These are phyloP conservation scores for Phytoseiulus persimilis DNA, from an alignment of 2,888 invertebrate species.

Conservation along the genomic window DNA sequence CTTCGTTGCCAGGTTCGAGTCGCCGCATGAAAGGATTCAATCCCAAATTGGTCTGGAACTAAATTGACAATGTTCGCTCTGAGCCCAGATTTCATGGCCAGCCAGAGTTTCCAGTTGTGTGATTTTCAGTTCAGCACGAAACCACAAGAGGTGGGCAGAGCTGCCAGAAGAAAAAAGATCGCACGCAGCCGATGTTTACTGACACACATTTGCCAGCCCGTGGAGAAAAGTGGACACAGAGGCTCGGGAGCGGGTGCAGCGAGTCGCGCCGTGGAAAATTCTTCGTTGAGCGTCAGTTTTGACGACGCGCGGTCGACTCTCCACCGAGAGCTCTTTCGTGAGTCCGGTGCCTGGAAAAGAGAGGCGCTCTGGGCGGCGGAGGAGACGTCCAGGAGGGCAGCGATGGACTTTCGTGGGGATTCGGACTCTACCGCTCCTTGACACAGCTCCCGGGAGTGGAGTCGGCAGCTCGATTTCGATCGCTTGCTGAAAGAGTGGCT, in stretches of 20 bases:
- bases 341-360: too few relatives aligned
- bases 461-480: too few relatives aligned
- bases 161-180: conserved; percentile 5
- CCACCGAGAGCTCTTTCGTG: too few relatives aligned
- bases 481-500: background rate
- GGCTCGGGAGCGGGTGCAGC: background rate
- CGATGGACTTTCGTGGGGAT: too few relatives aligned
- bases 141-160: background rate
- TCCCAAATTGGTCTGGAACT: background rate
- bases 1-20: background rate
- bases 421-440: too few relatives aligned
- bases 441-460: background rate
- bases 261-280: background rate
- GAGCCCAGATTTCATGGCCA: background rate
- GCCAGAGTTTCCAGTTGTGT: conserved; percentile 5
- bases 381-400: too few relatives aligned
- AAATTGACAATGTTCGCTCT: background rate
- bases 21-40: background rate
- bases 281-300: too few relatives aligned
- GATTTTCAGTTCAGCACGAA: conserved; percentile 5
- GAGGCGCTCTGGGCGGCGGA: too few relatives aligned
- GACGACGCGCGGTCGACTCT: too few relatives aligned
- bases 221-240: background rate
- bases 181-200: conserved; percentile 5
- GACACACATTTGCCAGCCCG: background rate